These are phyloP conservation scores for Chaetura pelagica DNA, from an alignment of 2,113 vertebrate genomes.

Conservation along the genomic window DNA sequence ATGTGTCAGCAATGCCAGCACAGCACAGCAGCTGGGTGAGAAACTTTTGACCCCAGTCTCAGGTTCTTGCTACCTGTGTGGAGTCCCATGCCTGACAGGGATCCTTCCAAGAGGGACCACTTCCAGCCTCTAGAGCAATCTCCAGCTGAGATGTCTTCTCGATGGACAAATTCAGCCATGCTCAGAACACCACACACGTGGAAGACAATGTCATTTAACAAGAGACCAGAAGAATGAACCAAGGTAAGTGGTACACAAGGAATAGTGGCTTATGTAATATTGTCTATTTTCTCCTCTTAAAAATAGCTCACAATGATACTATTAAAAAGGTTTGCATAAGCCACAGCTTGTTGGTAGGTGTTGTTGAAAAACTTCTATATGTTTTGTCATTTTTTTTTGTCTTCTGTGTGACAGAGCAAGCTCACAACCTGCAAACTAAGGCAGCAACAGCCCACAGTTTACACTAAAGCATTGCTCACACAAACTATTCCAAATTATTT, in stretches of 20 bases:
- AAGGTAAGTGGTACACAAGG: background rate
- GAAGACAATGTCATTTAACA: background rate
- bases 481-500: constrained; percentile 9
- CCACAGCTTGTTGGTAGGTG: background rate
- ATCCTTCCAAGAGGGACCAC: background rate
- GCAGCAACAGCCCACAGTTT: background rate
- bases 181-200: background rate
- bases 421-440: constrained; percentile 1
- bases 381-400: background rate
- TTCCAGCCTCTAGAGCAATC: background rate
- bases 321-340: background rate
- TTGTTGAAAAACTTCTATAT: background rate
- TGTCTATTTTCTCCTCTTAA: background rate
- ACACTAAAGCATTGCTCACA: background rate
- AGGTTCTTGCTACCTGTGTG: background rate
- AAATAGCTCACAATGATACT: background rate
- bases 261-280: background rate
- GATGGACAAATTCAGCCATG: background rate
- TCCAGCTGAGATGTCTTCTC: background rate
- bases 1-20: background rate
- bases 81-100: background rate
- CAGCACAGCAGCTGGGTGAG: fast-evolving
- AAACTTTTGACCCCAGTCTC: background rate
- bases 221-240: background rate
- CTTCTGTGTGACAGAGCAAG: background rate